Evolutionary conservation across 2,113 vertebrate species (phyloP), one percentile per base, ranked within the genome.

Genomic region (Sciurus niger): DNA sequence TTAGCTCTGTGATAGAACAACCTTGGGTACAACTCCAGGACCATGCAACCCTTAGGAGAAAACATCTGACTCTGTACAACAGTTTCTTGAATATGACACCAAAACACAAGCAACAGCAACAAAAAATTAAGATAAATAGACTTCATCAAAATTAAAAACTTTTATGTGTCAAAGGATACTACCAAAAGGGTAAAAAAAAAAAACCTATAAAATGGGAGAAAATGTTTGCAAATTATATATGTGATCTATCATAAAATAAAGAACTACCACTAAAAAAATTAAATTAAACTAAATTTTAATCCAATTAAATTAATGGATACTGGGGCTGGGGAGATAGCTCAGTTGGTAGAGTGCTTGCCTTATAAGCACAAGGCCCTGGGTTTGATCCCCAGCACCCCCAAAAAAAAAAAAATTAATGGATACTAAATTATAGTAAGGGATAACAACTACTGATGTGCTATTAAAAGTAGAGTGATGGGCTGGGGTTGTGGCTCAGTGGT

Each of bases 21-120:
- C 65, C 65, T 32, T 67, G 28, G 65, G 65, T 63, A 20, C 22
- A 65, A 28, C 63, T 12, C 63, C 63, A 30, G 63, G 24, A 84
- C 14, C 6, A 9, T 65, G 65, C 37, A 78, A 91, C 24, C 88
- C 43, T 87, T 91, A 91, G 34, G 55, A 88, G 58, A 24, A 95
- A 95, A 84, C 20, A 34, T 68, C 51, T 91, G 73, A 84, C 34
- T 48, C 84, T 65, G 48, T 28, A 24, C 34, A 73, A 77, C 3
- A 55, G 40, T 80, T 94, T 63, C 40, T 88, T 40, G 14, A 65
- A 16, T 58, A 46, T 77, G 22, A 63, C 48, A 87, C 32, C 51
- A 72, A 92, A 84, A 76, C 14, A 93, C 13, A 86, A 77, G 65
- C 40, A 82, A 86, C 20, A 89, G 89, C 34, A 63, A 82, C 11